Percentiles rank a stretch among this genome's conserved stretches.
These are phyloP conservation scores for Cartodere bifasciata DNA, from an alignment of 2,888 invertebrate genomes.

Conservation along the genomic window DNA sequence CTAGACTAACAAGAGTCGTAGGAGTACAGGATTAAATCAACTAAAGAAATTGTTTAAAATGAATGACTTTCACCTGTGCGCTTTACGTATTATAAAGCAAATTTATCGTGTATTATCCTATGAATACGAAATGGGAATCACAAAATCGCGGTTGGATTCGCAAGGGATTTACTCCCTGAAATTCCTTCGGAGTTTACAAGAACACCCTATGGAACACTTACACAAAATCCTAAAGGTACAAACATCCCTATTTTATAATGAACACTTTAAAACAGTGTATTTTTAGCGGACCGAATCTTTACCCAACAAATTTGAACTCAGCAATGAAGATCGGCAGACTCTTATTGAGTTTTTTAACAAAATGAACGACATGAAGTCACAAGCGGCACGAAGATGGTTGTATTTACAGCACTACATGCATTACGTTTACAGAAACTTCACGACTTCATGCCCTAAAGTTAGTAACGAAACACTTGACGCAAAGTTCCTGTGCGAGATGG, in stretches of 20 bases:
- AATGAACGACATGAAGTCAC: slow-evolving; percentile 23
- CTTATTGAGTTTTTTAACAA: slow-evolving; percentile 22
- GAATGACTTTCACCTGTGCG: slow-evolving; percentile 13
- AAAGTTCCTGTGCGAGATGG: slow-evolving; percentile 25
- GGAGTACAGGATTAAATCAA: too few species aligned
- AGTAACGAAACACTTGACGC: slow-evolving; percentile 24
- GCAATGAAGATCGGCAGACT: slow-evolving; percentile 16
- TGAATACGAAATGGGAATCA: slow-evolving; percentile 23
- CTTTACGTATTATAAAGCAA: slow-evolving; percentile 15
- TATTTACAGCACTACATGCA: slow-evolving; percentile 30
- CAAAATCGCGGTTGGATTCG: slow-evolving; percentile 19
- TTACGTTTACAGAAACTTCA: slow-evolving; percentile 29
- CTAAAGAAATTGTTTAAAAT: slow-evolving; percentile 10
- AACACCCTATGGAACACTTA: slow-evolving; percentile 22
- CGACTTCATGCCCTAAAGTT: slow-evolving; percentile 24
- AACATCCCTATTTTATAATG: too few species aligned
- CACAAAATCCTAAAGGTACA: slow-evolving; percentile 22
- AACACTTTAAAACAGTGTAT: background rate
- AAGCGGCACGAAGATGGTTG: slow-evolving; percentile 24
- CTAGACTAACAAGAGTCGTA: too few species aligned
- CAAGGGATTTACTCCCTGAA: slow-evolving; percentile 23
- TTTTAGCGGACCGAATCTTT: slow-evolving; percentile 4
- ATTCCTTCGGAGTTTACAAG: slow-evolving; percentile 23
- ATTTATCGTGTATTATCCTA: slow-evolving; percentile 17
- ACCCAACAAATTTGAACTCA: background rate